Base-by-base conservation (phyloP, 2,797 vertebrate genomes). In the Parauchenoglanis ngamensis region DNA sequence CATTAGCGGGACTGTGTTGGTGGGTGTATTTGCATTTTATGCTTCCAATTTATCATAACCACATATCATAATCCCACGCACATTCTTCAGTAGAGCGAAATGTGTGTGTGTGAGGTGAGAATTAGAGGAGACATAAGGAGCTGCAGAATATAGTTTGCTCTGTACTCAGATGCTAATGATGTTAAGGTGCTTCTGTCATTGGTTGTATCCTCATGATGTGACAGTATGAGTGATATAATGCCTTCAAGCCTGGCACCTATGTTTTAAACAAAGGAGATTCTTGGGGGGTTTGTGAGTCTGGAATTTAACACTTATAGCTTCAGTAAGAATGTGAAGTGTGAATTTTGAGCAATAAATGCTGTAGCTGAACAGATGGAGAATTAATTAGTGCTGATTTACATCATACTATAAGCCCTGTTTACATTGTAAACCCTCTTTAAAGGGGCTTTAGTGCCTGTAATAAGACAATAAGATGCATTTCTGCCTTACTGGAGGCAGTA, bases 51-150 rank as follows among this genome's bases (percentile, higher is more conserved):
- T 96, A 95, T 96, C 94, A 95, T 96, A 94, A 96, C 94, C 95
- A 95, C 94, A 95, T 95, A 94, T 95, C 94, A 91, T 94, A 94
- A 94, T 94, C 95, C 96, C 95, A 96, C 96, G 94, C 95, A 92
- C 93, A 93, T 94, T 85, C 83, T 94, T 93, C 90, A 93, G 94
- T 93, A 94, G 93, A 88, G 93, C 94, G 92, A 93, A 85, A 83
- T 89, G 86, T 85, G 68, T 83, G 68, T 83, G 73, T 87, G 59
- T 83, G 86, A 86, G 77, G 78, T 82, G 89, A 90, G 86, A 87
- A 70, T 67, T 72, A 88, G 79, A 88, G 67, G 88, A 91, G 90
- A 92, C 85, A 91, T 89, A 83, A 88, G 73, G 83, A 90, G 86
- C 49, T 44, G 77, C 89, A 85, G 84, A 67, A 88, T 68, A 68